Evolutionary conservation across 2,888 invertebrate genomes (phyloP).

Genomic region (Nomada flava): DNA sequence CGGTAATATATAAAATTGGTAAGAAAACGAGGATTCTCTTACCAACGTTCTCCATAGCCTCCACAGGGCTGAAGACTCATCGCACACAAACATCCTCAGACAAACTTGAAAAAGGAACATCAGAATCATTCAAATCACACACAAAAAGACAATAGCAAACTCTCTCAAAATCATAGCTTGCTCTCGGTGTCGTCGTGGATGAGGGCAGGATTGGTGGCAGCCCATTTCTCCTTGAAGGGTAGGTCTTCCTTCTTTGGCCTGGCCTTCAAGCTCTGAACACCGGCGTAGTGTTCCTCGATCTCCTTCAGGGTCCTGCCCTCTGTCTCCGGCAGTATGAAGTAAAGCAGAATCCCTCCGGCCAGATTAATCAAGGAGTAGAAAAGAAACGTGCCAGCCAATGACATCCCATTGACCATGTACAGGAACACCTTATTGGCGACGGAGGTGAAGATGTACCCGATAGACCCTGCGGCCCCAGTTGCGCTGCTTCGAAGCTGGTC

Average conservation of each 20-base stretch:
- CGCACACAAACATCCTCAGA: too few species aligned
- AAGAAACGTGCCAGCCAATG: constrained; percentile 90
- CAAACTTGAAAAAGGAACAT: neutral
- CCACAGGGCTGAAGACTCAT: too few species aligned
- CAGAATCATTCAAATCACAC: neutral
- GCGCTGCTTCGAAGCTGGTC: constrained; percentile 88
- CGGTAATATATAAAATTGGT: too few species aligned
- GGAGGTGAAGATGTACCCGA: constrained; percentile 91
- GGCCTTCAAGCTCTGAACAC: constrained; percentile 84
- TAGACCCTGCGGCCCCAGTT: constrained; percentile 90
- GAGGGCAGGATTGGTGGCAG: constrained; percentile 79
- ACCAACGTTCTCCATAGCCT: neutral
- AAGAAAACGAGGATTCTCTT: neutral
- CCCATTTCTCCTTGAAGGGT: constrained; percentile 80
- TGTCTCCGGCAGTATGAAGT: constrained; percentile 91
- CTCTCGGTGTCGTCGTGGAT: constrained; percentile 79
- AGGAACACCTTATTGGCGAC: constrained; percentile 91
- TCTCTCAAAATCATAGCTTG: constrained; percentile 70
- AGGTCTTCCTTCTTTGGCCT: constrained; percentile 75
- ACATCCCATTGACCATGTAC: constrained; percentile 87
- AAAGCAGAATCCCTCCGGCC: constrained; percentile 88
- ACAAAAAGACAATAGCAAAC: too few species aligned
- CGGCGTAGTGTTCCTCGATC: constrained; percentile 89
- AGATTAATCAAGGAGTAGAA: constrained; percentile 88
- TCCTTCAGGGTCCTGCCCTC: constrained; percentile 91